Evolutionary conservation across 2,113 vertebrate species (phyloP), one percentile per base, ranked within the genome.

Genomic region (Antechinus stuartii): DNA sequence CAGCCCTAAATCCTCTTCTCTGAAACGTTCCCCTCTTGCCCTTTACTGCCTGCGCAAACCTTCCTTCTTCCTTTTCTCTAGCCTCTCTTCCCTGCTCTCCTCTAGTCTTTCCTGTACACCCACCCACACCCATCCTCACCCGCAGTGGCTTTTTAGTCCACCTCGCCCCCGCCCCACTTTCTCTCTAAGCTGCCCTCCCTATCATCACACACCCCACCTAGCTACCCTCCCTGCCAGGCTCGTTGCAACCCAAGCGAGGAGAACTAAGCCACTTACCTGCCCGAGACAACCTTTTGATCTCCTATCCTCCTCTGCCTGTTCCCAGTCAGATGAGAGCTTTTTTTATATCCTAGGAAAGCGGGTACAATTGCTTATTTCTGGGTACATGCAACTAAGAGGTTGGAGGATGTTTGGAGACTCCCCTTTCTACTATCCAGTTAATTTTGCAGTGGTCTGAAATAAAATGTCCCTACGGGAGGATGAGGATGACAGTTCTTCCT

Each of bases 361-460:
- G 61, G 61, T 76, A 76, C 61, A 35, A 5, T 76, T 76, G 61
- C 61, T n/a, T 76, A 19, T 76, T 76, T n/a, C 61, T n/a, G 61
- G 61, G 61, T 76, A 16, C 14, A 19, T 76, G 14, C 35, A 76
- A n/a, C 35, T 76, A n/a, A 76, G 61, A 76, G 30, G 61, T n/a
- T 76, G 61, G 61, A 76, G 14, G 61, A n/a, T 76, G 61, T 76
- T 68, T n/a, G 61, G 61, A 76, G 61, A 76, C 61, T 76, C 61
- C 61, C 35, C 61, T 76, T 19, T 76, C 35, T 76, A 76, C 35
- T n/a, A 76, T n/a, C 61, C 61, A 6, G 61, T 12, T 76, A 97
- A 97, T 97, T 97, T 97, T 96, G 92, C 97, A 97, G 97, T 96
- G 96, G 97, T 96, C 94, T 97, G 97, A 97, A 97, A 95, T 93